A percentile compares a stretch with the other conserved stretches of the same genome.
Conservation (phyloP, 2,797 vertebrate species). For the Dendrocincla tyrannina region DNA sequence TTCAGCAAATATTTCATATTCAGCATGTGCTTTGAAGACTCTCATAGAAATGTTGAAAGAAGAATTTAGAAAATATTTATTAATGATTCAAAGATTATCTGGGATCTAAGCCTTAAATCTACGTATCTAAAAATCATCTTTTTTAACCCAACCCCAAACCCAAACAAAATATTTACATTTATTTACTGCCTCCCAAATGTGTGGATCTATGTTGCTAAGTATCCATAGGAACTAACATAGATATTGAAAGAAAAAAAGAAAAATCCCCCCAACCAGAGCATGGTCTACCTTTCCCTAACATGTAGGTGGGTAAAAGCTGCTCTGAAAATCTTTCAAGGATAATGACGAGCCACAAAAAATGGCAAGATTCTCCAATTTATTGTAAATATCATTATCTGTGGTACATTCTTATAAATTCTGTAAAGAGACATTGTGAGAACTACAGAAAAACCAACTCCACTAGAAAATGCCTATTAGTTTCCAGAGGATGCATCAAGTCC, state of each 20-base stretch:
- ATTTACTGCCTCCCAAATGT: not conserved
- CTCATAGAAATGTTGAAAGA: not conserved
- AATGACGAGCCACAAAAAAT: not conserved
- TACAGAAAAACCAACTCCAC: not conserved
- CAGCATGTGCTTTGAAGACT: not conserved
- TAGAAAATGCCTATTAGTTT: not conserved
- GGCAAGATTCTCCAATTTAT: not conserved
- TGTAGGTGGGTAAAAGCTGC: not conserved
- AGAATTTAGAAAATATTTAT: not conserved
- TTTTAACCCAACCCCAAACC: not conserved
- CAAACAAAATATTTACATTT: not conserved
- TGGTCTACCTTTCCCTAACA: not conserved
- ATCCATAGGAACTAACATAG: not conserved
- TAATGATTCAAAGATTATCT: not conserved
- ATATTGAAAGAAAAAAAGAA: rapidly evolving
- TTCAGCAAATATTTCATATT: not conserved
- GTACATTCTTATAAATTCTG: not conserved
- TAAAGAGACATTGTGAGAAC: not conserved
- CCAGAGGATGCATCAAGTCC: not conserved
- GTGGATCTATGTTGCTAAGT: not conserved
- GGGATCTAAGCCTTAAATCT: not conserved
- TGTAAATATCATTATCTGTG: not conserved
- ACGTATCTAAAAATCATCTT: not conserved
- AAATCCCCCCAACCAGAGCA: not conserved
- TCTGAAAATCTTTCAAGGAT: not conserved